Conservation (phyloP, 2,888 invertebrate species). For the Agriopis leucophaearia region DNA sequence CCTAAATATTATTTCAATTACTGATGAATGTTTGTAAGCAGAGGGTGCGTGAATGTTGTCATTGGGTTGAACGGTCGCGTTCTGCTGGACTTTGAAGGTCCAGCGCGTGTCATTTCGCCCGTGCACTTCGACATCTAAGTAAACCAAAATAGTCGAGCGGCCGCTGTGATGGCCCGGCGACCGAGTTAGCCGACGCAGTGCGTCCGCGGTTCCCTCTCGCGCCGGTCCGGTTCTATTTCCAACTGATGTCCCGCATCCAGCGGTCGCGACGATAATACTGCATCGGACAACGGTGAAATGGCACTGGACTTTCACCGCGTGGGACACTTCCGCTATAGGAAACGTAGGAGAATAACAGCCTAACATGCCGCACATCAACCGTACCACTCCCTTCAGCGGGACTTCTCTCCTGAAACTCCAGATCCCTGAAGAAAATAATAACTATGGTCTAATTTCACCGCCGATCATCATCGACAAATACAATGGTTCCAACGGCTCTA, state of each 20-base stretch:
- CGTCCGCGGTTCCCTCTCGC: conserved; percentile 81
- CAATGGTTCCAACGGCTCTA: conserved; percentile 51
- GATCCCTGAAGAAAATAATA: conserved; percentile 69
- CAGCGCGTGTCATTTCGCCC: conserved; percentile 69
- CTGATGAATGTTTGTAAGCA: conserved; percentile 33
- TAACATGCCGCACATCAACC: conserved; percentile 72
- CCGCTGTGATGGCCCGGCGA: conserved; percentile 78
- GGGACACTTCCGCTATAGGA: conserved; percentile 80
- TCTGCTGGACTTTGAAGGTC: conserved; percentile 71
- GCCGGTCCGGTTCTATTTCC: conserved; percentile 86
- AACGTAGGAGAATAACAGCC: conserved; percentile 69
- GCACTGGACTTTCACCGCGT: conserved; percentile 79
- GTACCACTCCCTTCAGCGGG: conserved; percentile 51
- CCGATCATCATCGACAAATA: conserved; percentile 34
- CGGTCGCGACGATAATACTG: conserved; percentile 77
- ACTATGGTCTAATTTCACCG: conserved; percentile 45
- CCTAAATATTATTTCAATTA: conserved; percentile 43
- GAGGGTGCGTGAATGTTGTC: conserved; percentile 52
- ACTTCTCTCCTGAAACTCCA: conserved; percentile 67
- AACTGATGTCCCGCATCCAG: conserved; percentile 78
- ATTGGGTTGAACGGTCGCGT: conserved; percentile 54
- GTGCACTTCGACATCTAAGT: conserved; percentile 85
- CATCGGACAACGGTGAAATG: conserved; percentile 77
- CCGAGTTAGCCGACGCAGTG: conserved; percentile 84
- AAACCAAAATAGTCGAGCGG: conserved; percentile 84